Conservation (phyloP, 1,140 invertebrate genomes). For the Brachystomella parvula region DNA sequence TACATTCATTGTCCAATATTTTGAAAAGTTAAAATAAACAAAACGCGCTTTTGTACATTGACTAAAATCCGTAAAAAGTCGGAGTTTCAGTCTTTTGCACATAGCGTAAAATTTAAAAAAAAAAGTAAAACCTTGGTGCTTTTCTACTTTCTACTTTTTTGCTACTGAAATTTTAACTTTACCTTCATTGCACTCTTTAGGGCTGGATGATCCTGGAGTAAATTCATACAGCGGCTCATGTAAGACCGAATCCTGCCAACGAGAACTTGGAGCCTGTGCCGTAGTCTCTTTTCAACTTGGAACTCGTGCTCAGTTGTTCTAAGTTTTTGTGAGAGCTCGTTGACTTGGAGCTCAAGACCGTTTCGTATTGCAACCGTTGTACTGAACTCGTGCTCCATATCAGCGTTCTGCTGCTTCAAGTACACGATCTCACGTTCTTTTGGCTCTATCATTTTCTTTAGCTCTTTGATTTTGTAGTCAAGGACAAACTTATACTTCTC, state of each 20-base stretch:
- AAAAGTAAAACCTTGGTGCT: too few species aligned
- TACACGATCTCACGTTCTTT: constrained; percentile 68
- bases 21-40: too few species aligned
- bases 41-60: too few species aligned
- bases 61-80: too few species aligned
- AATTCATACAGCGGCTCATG: constrained; percentile 62
- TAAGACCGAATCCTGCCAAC: constrained; percentile 69
- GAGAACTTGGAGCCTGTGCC: constrained; percentile 56
- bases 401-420: constrained; percentile 66
- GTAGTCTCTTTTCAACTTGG: constrained; percentile 55
- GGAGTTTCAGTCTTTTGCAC: background rate
- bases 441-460: constrained; percentile 75
- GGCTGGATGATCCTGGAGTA: constrained; percentile 65
- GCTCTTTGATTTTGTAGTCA: constrained; percentile 77
- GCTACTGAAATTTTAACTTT: constrained; percentile 27
- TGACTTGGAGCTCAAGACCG: constrained; percentile 60
- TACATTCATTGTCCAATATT: too few species aligned
- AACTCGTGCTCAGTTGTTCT: constrained; percentile 58
- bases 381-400: constrained; percentile 61
- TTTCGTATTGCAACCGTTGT: constrained; percentile 58
- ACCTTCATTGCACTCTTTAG: constrained; percentile 69
- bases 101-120: background rate
- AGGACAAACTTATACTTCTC: constrained; percentile 85
- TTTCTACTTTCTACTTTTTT: background rate
- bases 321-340: constrained; percentile 67